These are phyloP conservation scores for Chaetophractus vellerosus DNA, from an alignment of 2,797 vertebrate species.

Conservation along the genomic window DNA sequence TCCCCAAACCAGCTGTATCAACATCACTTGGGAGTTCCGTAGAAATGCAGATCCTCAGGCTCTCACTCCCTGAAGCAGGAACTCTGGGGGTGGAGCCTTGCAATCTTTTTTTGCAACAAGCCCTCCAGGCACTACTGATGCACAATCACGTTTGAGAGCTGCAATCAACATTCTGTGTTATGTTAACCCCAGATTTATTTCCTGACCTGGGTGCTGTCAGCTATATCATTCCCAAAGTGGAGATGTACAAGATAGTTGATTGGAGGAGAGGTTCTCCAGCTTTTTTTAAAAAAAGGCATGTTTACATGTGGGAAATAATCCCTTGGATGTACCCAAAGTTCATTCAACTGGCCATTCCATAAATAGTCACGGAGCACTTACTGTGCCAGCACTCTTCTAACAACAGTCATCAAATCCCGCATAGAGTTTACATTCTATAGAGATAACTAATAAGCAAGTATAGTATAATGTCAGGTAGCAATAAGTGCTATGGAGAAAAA, in stretches of 20 bases:
- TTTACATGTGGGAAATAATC: neutral
- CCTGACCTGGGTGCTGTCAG: neutral
- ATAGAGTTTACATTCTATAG: neutral
- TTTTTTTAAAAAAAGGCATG: neutral
- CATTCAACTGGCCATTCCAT: neutral
- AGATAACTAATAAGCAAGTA: neutral
- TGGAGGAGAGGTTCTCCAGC: neutral
- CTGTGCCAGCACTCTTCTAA: neutral
- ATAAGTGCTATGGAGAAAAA: neutral
- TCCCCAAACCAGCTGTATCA: conserved; percentile 46
- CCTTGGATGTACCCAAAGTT: neutral
- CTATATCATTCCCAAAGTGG: neutral
- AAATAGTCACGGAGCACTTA: neutral
- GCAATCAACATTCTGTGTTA: neutral
- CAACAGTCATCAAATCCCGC: neutral
- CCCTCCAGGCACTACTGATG: conserved; percentile 29
- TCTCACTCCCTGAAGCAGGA: conserved; percentile 4
- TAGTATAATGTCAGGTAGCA: neutral
- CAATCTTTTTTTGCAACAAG: conserved; percentile 55
- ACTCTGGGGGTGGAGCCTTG: neutral
- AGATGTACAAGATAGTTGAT: neutral
- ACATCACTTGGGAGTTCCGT: conserved; percentile 44
- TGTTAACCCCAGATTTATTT: neutral
- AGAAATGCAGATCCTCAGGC: conserved; percentile 67
- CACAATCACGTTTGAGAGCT: neutral